phyloP scores from a whole-genome alignment of 1,140 invertebrate genomes.

The Drosophila kurseongensis region DNA sequence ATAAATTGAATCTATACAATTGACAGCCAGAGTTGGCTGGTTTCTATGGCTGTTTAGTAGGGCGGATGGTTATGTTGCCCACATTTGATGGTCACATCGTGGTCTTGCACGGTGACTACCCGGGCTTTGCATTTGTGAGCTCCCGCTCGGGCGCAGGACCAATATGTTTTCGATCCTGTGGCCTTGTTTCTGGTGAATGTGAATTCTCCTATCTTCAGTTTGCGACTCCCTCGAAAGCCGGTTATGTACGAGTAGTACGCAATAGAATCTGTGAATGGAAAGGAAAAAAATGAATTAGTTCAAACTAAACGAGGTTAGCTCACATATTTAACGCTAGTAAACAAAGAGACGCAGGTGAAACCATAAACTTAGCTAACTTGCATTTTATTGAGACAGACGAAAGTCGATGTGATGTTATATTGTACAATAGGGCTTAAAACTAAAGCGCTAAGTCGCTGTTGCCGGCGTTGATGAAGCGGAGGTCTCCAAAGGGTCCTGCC shows the following conservation, averaged over 20 bases:
- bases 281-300: slow-evolving; percentile 45
- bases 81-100: slow-evolving; percentile 81
- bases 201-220: slow-evolving; percentile 81
- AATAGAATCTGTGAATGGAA: slow-evolving; percentile 46
- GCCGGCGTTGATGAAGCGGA: slow-evolving; percentile 2
- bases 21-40: slow-evolving; percentile 1
- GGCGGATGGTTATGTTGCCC: slow-evolving; percentile 82
- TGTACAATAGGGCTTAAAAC: slow-evolving; percentile 53
- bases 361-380: slow-evolving; percentile 39
- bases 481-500: slow-evolving; percentile 19
- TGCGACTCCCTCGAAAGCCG: slow-evolving; percentile 83
- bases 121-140: slow-evolving; percentile 83
- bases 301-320: neutral
- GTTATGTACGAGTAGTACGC: slow-evolving; percentile 79
- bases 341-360: slow-evolving; percentile 19
- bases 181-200: slow-evolving; percentile 82
- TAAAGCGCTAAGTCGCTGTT: slow-evolving; percentile 30
- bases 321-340: neutral
- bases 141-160: slow-evolving; percentile 83
- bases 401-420: slow-evolving; percentile 8
- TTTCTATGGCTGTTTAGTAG: slow-evolving; percentile 64
- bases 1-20: slow-evolving; percentile 46
- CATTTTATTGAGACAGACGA: slow-evolving; percentile 53
- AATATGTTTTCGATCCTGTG: slow-evolving; percentile 77
- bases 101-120: slow-evolving; percentile 78